Percentiles rank a stretch among this genome's conserved stretches.
These are phyloP conservation scores for Caenorhabditis auriculariae DNA, from an alignment of 2,888 invertebrate genomes.

Conservation along the genomic window DNA sequence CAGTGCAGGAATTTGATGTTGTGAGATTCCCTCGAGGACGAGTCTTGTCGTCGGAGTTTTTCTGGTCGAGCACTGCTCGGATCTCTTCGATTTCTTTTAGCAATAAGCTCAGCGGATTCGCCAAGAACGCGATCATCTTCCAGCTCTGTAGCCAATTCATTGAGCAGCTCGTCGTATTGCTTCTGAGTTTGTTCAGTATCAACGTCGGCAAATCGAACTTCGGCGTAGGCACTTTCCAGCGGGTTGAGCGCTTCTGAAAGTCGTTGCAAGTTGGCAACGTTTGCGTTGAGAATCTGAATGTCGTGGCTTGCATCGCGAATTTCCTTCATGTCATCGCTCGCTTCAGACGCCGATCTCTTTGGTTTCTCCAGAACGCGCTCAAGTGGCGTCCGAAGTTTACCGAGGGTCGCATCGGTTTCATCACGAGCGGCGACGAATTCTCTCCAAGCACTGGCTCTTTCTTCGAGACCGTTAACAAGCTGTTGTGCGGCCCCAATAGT, in stretches of 20 bases:
- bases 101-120: conserved; percentile 27
- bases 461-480: conserved; percentile 3
- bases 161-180: conserved; percentile 37
- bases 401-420: conserved; percentile 4
- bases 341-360: conserved; percentile 9
- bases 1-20: conserved; percentile 17
- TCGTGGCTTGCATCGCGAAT: conserved; percentile 7
- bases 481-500: conserved; percentile 5
- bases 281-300: conserved; percentile 13
- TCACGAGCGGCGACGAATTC: conserved; percentile 9
- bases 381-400: conserved; percentile 3
- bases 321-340: conserved; percentile 10
- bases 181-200: conserved; percentile 42
- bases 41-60: conserved; percentile 4
- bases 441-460: conserved; percentile 4
- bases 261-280: conserved; percentile 23
- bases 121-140: conserved; percentile 26
- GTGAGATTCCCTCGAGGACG: conserved; percentile 1
- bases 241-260: conserved; percentile 42
- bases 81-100: conserved; percentile 19
- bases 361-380: conserved; percentile 5
- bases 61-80: conserved; percentile 3
- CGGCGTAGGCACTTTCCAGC: conserved; percentile 42
- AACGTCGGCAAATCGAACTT: conserved; percentile 49
- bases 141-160: conserved; percentile 20